Conservation (phyloP, 2,113 vertebrate genomes). For the Nipponia nippon region DNA sequence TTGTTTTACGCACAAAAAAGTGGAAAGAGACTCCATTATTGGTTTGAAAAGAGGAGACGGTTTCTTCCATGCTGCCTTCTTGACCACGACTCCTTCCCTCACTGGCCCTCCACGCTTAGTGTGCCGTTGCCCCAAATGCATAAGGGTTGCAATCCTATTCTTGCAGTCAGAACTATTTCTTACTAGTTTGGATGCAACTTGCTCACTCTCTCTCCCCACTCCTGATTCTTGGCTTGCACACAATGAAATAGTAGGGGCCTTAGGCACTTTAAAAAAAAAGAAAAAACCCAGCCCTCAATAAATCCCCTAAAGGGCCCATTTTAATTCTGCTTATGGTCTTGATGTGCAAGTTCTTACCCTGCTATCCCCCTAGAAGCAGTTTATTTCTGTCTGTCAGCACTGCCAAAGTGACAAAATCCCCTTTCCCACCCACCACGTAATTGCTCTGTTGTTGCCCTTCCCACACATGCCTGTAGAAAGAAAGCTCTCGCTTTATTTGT, state of each 20-base stretch:
- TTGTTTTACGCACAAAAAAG: not conserved
- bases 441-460: slow-evolving; percentile 68
- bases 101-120: rapidly evolving
- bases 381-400: slow-evolving; percentile 64
- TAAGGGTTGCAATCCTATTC: not conserved
- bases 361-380: slow-evolving; percentile 55
- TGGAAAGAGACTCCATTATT: not conserved
- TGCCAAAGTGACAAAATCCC: slow-evolving; percentile 65
- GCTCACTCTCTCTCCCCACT: not conserved
- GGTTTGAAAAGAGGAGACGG: not conserved
- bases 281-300: not conserved
- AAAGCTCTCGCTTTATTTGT: slow-evolving; percentile 16
- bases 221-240: not conserved
- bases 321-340: slow-evolving; percentile 57
- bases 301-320: slow-evolving; percentile 44
- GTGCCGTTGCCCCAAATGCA: not conserved
- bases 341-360: slow-evolving; percentile 57
- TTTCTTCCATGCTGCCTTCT: not conserved
- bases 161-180: not conserved
- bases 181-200: not conserved
- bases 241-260: slow-evolving; percentile 19
- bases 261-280: not conserved
- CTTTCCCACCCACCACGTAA: slow-evolving; percentile 62
- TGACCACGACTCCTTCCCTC: not conserved
- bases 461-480: slow-evolving; percentile 56